Conservation (phyloP, 2,797 vertebrate genomes). For the Pantherophis alleghaniensis region DNA sequence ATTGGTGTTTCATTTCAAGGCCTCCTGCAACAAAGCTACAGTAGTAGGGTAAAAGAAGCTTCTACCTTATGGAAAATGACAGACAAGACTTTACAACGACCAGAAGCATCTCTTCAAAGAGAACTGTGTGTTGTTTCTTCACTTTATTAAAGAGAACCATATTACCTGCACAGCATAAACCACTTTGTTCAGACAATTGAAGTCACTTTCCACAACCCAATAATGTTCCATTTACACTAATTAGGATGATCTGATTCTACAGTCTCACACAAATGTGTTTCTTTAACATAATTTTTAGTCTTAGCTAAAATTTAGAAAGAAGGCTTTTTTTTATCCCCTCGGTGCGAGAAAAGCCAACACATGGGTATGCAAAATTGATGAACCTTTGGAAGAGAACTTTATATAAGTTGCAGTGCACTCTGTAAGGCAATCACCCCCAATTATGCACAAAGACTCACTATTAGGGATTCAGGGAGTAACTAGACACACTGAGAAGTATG, state of each 20-base stretch:
- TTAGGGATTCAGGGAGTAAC: background rate
- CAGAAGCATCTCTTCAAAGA: background rate
- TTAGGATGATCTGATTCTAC: background rate
- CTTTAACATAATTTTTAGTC: background rate
- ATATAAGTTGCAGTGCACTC: background rate
- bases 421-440: background rate
- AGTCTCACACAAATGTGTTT: background rate
- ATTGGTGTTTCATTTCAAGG: background rate
- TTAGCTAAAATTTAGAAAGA: background rate
- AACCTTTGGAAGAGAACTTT: background rate
- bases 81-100: background rate
- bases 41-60: background rate
- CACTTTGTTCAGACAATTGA: background rate
- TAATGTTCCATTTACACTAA: background rate
- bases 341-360: slow-evolving; percentile 14
- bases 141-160: background rate
- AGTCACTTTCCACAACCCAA: background rate
- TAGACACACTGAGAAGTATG: background rate
- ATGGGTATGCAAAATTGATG: background rate
- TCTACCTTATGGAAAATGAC: background rate
- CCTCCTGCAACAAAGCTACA: background rate
- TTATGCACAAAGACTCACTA: background rate
- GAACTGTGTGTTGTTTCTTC: background rate
- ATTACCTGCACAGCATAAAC: background rate
- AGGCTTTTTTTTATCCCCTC: background rate